Conservation (phyloP, 2,113 vertebrate species). For the Antigone vipio region DNA sequence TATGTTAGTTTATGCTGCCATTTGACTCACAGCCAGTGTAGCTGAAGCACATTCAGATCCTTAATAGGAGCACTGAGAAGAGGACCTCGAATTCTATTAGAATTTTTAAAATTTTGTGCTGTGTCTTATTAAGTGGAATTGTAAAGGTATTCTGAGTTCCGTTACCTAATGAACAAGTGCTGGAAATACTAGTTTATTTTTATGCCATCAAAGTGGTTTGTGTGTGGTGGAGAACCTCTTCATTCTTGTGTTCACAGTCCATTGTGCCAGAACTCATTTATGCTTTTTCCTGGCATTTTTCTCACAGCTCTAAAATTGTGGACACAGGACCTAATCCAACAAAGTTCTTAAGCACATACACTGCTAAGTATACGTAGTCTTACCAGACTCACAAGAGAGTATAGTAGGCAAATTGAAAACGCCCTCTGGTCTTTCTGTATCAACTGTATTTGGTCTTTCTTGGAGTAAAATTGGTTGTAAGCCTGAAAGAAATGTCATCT, state of each 20-base stretch:
- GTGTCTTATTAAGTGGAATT: background rate
- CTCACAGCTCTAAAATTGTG: slow-evolving; percentile 9
- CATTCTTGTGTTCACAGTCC: background rate
- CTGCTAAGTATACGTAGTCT: slow-evolving; percentile 4
- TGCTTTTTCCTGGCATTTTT: slow-evolving; percentile 54
- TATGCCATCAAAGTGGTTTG: background rate
- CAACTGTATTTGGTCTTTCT: background rate
- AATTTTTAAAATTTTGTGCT: background rate
- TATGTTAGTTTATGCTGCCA: accelerated
- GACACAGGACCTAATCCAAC: background rate
- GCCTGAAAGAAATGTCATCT: slow-evolving; percentile 18
- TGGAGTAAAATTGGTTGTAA: background rate
- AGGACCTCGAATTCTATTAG: background rate
- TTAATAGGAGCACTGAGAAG: background rate
- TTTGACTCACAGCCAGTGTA: background rate
- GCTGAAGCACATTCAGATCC: background rate
- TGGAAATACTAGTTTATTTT: background rate
- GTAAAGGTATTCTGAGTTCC: background rate
- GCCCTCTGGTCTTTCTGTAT: background rate
- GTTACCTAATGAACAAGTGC: background rate
- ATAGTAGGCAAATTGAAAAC: background rate
- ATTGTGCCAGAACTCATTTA: slow-evolving; percentile 9
- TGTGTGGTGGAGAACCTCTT: background rate
- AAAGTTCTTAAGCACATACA: background rate
- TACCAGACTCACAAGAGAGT: background rate